Percentiles rank a stretch among this genome's conserved stretches.
phyloP scores from a whole-genome alignment of 2,797 vertebrate genomes.

The Platyrinchus mystaceus region DNA sequence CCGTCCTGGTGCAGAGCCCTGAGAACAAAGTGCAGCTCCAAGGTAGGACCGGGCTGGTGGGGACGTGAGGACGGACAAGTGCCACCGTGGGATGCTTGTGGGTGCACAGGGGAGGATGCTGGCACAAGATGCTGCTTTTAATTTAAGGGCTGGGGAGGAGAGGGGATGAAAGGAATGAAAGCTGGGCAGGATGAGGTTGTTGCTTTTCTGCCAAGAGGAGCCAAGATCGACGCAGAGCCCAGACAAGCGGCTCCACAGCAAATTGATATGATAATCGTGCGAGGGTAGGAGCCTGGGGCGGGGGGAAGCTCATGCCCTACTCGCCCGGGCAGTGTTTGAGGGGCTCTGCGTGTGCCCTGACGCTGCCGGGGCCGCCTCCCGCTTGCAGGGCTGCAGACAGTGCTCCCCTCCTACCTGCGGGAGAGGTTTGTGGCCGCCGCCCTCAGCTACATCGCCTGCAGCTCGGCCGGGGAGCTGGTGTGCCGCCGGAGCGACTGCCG shows the following conservation, averaged over 20 bases:
- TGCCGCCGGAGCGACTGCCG: conserved; percentile 92
- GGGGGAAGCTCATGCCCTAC: background rate
- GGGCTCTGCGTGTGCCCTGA: rapidly evolving
- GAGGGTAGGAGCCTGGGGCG: background rate
- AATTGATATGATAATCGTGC: background rate
- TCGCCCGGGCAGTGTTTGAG: rapidly evolving
- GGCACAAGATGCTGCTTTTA: background rate
- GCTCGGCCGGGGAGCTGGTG: conserved; percentile 91
- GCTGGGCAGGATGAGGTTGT: conserved; percentile 36
- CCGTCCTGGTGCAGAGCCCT: conserved; percentile 95
- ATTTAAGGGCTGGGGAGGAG: background rate
- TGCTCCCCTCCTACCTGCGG: conserved; percentile 91
- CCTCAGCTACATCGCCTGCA: conserved; percentile 95
- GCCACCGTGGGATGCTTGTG: background rate
- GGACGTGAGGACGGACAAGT: rapidly evolving
- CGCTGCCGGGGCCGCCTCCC: background rate
- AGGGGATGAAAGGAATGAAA: conserved; percentile 21
- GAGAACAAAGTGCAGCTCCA: conserved; percentile 98
- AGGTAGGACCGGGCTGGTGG: conserved; percentile 73
- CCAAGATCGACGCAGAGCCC: conserved; percentile 28
- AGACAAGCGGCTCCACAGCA: conserved; percentile 39
- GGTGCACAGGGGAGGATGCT: background rate
- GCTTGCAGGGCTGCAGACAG: conserved; percentile 87
- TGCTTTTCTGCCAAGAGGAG: conserved; percentile 28
- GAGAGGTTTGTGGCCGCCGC: conserved; percentile 91